Evolutionary conservation across 23 tunicate genomes (phyloP).

Genomic region (Clavelina lepadiformis): DNA sequence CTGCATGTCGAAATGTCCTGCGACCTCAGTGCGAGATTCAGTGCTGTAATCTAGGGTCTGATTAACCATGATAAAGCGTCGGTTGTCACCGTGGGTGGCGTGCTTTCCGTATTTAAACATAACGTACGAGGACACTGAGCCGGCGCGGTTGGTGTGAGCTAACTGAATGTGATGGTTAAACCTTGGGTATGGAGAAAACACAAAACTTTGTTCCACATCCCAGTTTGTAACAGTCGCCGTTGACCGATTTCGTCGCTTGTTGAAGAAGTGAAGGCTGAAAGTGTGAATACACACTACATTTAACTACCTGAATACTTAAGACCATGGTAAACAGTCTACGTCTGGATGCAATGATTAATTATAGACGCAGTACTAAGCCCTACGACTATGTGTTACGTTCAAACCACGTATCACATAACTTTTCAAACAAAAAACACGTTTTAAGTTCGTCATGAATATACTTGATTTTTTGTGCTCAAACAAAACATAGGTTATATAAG

Average conservation of each 20-base stretch:
- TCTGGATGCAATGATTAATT: too few relatives aligned
- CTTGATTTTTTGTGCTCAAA: background rate
- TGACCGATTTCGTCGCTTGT: slow-evolving; percentile 43
- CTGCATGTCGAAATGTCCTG: slow-evolving; percentile 12
- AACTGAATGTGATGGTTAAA: slow-evolving; percentile 50
- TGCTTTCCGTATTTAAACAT: slow-evolving; percentile 39
- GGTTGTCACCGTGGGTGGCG: slow-evolving; percentile 35
- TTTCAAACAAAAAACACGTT: background rate
- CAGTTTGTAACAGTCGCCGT: slow-evolving; percentile 34
- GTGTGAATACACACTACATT: too few relatives aligned
- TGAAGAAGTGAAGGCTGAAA: slow-evolving; percentile 33
- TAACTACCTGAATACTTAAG: too few relatives aligned
- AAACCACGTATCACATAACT: too few relatives aligned
- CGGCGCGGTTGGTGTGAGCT: slow-evolving; percentile 14
- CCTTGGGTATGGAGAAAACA: slow-evolving; percentile 39
- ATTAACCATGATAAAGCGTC: slow-evolving; percentile 22
- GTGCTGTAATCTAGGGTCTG: slow-evolving; percentile 12
- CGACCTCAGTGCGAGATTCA: background rate
- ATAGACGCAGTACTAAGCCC: too few relatives aligned
- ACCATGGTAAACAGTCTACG: too few relatives aligned
- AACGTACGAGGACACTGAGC: slow-evolving; percentile 16
- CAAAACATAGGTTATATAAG: too few relatives aligned
- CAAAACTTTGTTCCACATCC: slow-evolving; percentile 42
- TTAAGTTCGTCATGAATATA: background rate
- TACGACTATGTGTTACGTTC: too few relatives aligned